phyloP scores from a whole-genome alignment of 2,888 invertebrate genomes.

The Lordiphosa andalusiaca region DNA sequence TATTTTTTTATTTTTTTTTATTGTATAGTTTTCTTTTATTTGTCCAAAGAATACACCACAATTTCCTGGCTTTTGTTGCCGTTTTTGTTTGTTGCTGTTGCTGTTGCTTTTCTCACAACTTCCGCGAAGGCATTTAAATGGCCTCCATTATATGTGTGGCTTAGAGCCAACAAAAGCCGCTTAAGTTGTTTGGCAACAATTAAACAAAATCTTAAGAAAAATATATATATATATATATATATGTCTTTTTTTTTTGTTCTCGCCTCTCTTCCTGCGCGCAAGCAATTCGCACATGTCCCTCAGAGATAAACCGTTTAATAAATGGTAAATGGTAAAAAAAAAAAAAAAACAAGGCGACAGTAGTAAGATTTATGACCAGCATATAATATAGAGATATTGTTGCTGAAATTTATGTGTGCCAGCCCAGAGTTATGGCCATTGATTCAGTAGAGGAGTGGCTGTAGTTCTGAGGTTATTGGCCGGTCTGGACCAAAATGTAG shows the following conservation, averaged over 20 bases:
- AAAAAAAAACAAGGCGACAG: constrained; percentile 28
- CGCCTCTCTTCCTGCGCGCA: constrained; percentile 1
- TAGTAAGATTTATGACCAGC: constrained; percentile 51
- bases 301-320: constrained; percentile 37
- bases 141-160: constrained; percentile 5
- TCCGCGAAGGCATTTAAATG: constrained; percentile 11
- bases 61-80: constrained; percentile 1
- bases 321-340: constrained; percentile 25
- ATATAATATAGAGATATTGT: constrained; percentile 26
- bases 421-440: constrained; percentile 61
- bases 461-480: constrained; percentile 34
- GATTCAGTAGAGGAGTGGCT: constrained; percentile 36
- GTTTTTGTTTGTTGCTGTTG: not conserved
- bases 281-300: constrained; percentile 27
- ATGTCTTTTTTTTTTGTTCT: not conserved
- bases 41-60: not conserved
- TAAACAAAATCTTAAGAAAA: constrained; percentile 5
- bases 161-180: constrained; percentile 6
- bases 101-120: constrained; percentile 2
- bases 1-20: not conserved
- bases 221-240: constrained; percentile 1
- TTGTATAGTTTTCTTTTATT: not conserved
- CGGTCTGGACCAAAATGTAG: constrained; percentile 37
- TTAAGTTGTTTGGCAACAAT: not conserved
- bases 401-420: constrained; percentile 35